These are phyloP conservation scores for Amblyjoppa fuscipennis DNA, from an alignment of 2,888 invertebrate genomes.

Conservation along the genomic window DNA sequence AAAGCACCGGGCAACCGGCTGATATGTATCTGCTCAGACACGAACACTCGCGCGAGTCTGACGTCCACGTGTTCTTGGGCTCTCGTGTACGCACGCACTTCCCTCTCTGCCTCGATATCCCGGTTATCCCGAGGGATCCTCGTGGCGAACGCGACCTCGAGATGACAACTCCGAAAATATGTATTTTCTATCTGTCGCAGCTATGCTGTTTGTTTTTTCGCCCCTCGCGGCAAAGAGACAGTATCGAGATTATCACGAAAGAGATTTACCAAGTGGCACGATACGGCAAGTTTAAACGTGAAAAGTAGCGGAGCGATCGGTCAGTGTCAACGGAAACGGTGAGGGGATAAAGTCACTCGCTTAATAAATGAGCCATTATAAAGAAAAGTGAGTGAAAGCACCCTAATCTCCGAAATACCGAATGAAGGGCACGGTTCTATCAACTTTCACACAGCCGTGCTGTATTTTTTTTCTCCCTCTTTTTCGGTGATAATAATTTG, in stretches of 20 bases:
- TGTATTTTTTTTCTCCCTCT: not conserved
- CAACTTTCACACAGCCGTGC: not conserved
- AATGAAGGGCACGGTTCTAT: not conserved
- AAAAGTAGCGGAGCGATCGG: slow-evolving; percentile 3
- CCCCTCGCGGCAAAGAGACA: not conserved
- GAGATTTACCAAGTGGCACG: not conserved
- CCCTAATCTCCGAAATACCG: not conserved
- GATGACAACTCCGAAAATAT: slow-evolving; percentile 59
- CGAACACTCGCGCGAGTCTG: slow-evolving; percentile 44
- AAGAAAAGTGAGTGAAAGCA: slow-evolving; percentile 3
- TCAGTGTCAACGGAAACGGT: slow-evolving; percentile 10
- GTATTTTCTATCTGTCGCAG: slow-evolving; percentile 27
- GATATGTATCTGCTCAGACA: slow-evolving; percentile 59
- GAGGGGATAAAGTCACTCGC: not conserved
- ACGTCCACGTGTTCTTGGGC: slow-evolving; percentile 31
- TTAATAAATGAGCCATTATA: slow-evolving; percentile 15
- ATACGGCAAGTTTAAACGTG: not conserved
- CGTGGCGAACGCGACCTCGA: slow-evolving; percentile 69
- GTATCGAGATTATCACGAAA: slow-evolving; percentile 3
- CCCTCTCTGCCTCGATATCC: slow-evolving; percentile 61
- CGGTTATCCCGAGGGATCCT: slow-evolving; percentile 71
- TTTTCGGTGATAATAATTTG: slow-evolving; percentile 4
- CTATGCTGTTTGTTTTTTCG: not conserved
- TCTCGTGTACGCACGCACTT: slow-evolving; percentile 52
- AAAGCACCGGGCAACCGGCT: slow-evolving; percentile 31